phyloP scores from a whole-genome alignment of 2,797 vertebrate species.

The Morelia viridis region DNA sequence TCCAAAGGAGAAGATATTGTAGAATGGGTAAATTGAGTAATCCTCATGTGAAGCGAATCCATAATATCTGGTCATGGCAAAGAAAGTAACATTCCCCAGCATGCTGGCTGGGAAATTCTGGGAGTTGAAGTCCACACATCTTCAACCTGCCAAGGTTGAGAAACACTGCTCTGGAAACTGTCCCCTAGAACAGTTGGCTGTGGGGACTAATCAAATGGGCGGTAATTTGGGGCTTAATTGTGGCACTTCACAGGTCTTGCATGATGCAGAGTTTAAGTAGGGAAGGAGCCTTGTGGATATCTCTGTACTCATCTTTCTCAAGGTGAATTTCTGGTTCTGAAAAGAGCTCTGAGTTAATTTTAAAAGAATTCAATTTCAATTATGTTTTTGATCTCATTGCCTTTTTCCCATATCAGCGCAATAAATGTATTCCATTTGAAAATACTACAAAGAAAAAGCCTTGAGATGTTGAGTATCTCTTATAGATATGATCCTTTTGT shows the following conservation, averaged over 20 bases:
- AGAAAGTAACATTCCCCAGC: background rate
- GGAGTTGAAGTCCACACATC: background rate
- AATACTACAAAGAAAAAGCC: background rate
- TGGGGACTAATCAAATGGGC: background rate
- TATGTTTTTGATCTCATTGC: constrained; percentile 2
- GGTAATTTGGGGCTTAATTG: background rate
- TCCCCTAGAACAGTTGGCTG: background rate
- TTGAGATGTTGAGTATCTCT: background rate
- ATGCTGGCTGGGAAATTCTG: background rate
- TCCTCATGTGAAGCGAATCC: background rate
- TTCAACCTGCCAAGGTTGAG: background rate
- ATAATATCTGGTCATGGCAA: background rate
- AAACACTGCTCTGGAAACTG: background rate
- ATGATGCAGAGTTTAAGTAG: background rate
- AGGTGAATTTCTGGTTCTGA: background rate
- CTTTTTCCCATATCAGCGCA: background rate
- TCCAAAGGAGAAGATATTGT: background rate
- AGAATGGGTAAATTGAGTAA: background rate
- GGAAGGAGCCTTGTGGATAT: background rate
- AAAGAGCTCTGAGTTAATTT: background rate
- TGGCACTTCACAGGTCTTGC: background rate
- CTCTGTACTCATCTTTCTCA: background rate
- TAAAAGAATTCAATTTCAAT: background rate
- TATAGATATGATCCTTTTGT: background rate
- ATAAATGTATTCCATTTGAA: background rate